Base-by-base conservation (phyloP, 2,888 invertebrate species). In the Drosophila tripunctata region DNA sequence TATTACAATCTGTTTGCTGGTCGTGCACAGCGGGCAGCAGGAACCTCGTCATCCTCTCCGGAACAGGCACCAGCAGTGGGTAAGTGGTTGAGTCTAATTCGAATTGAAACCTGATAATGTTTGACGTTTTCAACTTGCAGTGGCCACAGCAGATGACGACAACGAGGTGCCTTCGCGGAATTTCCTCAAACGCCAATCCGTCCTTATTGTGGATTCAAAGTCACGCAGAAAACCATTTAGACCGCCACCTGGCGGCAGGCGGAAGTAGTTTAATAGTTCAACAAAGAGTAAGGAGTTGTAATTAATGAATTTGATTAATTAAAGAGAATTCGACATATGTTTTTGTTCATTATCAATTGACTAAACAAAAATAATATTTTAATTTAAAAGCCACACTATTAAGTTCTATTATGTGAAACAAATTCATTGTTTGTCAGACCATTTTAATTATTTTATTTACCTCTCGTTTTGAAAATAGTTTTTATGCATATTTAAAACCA, bases 131-230 rank as follows among this genome's bases (percentile, higher is more conserved):
- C 19, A 12, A 31, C 12, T 15, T 15, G 50, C 66, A 87, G 89
- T 85, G 93, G 90, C 88, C 21, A 93, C 93, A 3, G 94, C 95
- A 0, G 96, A 96, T 62, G 96, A 96, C 68, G 96, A 96, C 84
- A 96, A 95, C 70, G 96, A 96, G 87, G 95, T 96, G 38, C 96
- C 96, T 0, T 95, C 96, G 0, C 93, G 96, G 45, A 94, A 94
- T 67, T 94, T 94, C 89, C 91, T 97, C 62, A 97, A 96, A 91
- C 93, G 96, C 60, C 96, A 96, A 90, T 96, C 96, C 0, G 96
- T 96, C 87, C 90, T 96, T 15, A 95, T 97, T 41, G 94, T 96
- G 2, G 96, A 97, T 89, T 95, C 96, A 5, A 96, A 96, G 89
- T 95, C 95, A 70, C 92, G 96, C 30, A 93, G 96, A 45, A 96